Evolutionary conservation across 2,113 vertebrate species (phyloP).

Genomic region (Symphodus melops): DNA sequence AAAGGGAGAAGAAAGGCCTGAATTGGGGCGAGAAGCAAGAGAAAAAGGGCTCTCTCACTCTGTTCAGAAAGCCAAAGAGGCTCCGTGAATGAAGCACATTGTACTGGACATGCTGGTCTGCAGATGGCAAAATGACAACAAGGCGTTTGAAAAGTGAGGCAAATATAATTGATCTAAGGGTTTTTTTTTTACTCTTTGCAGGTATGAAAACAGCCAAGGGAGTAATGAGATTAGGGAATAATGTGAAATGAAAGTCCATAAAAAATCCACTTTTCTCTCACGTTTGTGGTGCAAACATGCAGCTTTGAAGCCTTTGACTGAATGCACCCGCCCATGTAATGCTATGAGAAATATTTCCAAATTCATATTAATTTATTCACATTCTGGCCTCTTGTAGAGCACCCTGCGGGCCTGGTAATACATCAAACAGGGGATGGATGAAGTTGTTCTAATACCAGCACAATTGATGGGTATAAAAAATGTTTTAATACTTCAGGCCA

Average conservation of each 20-base stretch:
- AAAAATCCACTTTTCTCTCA: constrained; percentile 61
- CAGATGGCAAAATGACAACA: constrained; percentile 92
- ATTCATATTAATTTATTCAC: constrained; percentile 79
- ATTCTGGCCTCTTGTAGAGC: constrained; percentile 68
- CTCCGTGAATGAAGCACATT: constrained; percentile 85
- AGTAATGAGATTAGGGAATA: constrained; percentile 83
- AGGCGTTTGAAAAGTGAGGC: constrained; percentile 83
- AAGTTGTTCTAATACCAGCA: constrained; percentile 67
- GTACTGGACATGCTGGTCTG: constrained; percentile 85
- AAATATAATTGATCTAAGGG: constrained; percentile 83
- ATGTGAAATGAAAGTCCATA: constrained; percentile 68
- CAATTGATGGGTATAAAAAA: constrained; percentile 55
- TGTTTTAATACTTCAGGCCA: constrained; percentile 60
- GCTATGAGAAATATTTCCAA: constrained; percentile 78
- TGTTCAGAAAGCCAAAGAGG: constrained; percentile 82
- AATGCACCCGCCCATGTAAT: constrained; percentile 47
- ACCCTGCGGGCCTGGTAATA: constrained; percentile 72
- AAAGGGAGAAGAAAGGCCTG: constrained; percentile 87
- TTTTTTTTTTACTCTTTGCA: constrained; percentile 61
- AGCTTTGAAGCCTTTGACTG: constrained; percentile 60
- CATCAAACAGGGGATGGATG: constrained; percentile 75
- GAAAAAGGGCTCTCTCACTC: constrained; percentile 81
- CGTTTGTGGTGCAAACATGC: constrained; percentile 68
- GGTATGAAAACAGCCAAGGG: constrained; percentile 82
- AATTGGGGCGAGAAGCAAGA: constrained; percentile 82